Evolutionary conservation across 2,888 invertebrate genomes (phyloP).

Genomic region (Drosophila quinaria): DNA sequence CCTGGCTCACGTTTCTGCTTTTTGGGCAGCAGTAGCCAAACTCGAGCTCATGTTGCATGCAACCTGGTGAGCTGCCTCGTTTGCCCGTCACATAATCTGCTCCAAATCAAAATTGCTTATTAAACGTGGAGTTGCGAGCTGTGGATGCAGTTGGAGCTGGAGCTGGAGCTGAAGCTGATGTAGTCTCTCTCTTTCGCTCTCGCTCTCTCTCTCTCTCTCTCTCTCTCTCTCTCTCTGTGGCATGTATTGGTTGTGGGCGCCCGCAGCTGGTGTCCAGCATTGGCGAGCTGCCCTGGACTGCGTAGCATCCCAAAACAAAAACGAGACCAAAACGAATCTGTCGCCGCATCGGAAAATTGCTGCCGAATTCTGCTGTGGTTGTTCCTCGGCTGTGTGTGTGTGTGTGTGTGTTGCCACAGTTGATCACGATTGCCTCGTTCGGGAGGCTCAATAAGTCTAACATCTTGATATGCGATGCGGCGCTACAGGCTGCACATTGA

Average conservation of each 20-base stretch:
- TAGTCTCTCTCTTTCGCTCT: background rate
- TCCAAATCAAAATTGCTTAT: conserved; percentile 84
- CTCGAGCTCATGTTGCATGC: conserved; percentile 62
- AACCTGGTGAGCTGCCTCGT: conserved; percentile 65
- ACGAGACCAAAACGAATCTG: conserved; percentile 71
- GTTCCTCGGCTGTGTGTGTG: conserved; percentile 8
- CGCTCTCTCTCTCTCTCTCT: background rate
- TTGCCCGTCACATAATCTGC: conserved; percentile 80
- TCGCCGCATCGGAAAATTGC: conserved; percentile 68
- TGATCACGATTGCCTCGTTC: conserved; percentile 72
- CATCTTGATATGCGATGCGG: conserved; percentile 76
- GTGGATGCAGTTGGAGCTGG: conserved; percentile 32
- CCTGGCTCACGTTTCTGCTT: conserved; percentile 52
- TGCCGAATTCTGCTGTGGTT: conserved; percentile 61
- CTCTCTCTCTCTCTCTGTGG: conserved; percentile 13
- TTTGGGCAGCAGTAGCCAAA: conserved; percentile 49
- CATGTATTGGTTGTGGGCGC: conserved; percentile 14
- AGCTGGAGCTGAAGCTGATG: background rate
- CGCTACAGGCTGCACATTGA: conserved; percentile 73
- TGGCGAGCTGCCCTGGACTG: conserved; percentile 32
- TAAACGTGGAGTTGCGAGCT: conserved; percentile 78
- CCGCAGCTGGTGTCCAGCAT: conserved; percentile 23
- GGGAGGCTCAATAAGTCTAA: conserved; percentile 55
- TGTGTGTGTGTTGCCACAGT: conserved; percentile 14
- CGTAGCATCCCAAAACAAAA: conserved; percentile 59